A percentile compares a stretch with the other conserved stretches of the same genome.
phyloP scores from a whole-genome alignment of 2,797 vertebrate genomes.

The Poecilia velifera region DNA sequence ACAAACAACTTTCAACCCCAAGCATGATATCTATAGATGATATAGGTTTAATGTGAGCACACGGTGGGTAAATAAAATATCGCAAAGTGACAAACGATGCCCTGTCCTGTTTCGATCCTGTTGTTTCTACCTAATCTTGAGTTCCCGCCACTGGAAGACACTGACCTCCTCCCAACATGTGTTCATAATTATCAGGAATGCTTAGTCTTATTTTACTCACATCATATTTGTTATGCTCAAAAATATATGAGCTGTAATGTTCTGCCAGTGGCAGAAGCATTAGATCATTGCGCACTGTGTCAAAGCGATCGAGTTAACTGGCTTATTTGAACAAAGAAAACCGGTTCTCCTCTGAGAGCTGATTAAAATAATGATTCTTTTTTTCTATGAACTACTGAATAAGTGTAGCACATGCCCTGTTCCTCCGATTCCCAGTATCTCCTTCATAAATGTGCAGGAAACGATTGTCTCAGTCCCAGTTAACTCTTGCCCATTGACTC shows the following conservation, averaged over 20 bases:
- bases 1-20: conserved; percentile 43
- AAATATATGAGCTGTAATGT: background rate
- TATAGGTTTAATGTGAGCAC: conserved; percentile 51
- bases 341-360: background rate
- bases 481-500: background rate
- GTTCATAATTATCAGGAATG: conserved; percentile 77
- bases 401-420: background rate
- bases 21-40: conserved; percentile 51
- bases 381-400: background rate
- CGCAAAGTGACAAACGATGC: conserved; percentile 62
- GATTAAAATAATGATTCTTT: background rate
- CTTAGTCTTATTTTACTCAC: conserved; percentile 54
- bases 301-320: background rate
- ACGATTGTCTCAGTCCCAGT: background rate
- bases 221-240: background rate
- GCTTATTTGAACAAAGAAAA: background rate
- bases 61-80: conserved; percentile 40
- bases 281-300: background rate
- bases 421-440: background rate
- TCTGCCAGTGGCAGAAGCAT: background rate
- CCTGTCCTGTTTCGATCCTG: conserved; percentile 75
- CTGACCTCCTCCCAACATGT: conserved; percentile 77
- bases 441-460: background rate
- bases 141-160: conserved; percentile 78
- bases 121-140: conserved; percentile 78